Conservation (phyloP, 53 echinoderm and acorn worm genomes). For the Luidia sarsii region DNA sequence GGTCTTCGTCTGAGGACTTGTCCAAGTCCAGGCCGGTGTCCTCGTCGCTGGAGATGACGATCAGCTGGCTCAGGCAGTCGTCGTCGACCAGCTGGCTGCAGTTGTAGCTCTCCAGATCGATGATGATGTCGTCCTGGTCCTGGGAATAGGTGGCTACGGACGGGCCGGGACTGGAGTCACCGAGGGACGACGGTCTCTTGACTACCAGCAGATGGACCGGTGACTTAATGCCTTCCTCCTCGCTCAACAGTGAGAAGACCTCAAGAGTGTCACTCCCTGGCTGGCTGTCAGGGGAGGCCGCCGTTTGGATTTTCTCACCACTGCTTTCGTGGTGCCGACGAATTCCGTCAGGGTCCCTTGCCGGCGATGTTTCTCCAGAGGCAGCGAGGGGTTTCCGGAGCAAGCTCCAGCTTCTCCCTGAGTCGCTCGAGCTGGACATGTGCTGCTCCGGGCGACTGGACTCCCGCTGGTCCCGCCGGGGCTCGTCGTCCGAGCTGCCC, state of each 20-base stretch:
- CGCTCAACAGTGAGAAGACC: not conserved
- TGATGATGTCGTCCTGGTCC: conserved; percentile 2
- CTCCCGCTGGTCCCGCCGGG: too few relatives aligned
- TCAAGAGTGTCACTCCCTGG: not conserved
- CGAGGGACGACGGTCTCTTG: not conserved
- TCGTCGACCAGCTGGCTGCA: conserved; percentile 36
- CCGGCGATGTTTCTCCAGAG: not conserved
- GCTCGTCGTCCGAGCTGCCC: too few relatives aligned
- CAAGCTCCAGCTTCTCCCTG: conserved; percentile 5
- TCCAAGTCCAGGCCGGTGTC: not conserved
- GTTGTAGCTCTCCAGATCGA: conserved; percentile 44
- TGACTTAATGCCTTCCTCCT: conserved; percentile 15
- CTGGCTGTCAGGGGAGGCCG: not conserved
- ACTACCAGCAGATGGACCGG: not conserved
- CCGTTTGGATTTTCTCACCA: not conserved
- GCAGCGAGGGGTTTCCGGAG: not conserved
- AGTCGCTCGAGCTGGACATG: not conserved
- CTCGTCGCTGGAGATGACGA: conserved; percentile 24
- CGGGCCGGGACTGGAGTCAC: not conserved
- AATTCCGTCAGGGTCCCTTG: not conserved
- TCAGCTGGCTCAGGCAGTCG: conserved; percentile 20
- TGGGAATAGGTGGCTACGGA: not conserved
- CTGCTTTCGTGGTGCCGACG: not conserved
- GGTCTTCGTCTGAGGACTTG: not conserved
- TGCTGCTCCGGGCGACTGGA: too few relatives aligned